A percentile compares a stretch with the other conserved stretches of the same genome.
Evolutionary conservation across 2,888 invertebrate genomes (phyloP).

Genomic region (Trisateles emortualis): DNA sequence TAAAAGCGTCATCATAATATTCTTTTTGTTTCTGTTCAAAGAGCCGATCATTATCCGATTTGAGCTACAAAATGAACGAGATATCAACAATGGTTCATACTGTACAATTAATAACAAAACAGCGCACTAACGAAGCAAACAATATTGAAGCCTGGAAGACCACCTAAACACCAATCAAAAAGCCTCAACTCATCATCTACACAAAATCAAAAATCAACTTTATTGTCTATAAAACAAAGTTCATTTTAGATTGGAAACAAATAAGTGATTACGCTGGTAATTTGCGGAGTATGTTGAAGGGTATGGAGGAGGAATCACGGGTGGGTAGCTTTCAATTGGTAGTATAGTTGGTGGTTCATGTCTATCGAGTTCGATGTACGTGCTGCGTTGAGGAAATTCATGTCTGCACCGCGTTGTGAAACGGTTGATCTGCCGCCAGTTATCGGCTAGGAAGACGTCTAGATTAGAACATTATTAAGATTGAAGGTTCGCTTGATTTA

Average conservation of each 20-base stretch:
- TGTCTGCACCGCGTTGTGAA: slow-evolving; percentile 16
- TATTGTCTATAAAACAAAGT: slow-evolving; percentile 21
- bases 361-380: slow-evolving; percentile 58
- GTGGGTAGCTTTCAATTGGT: slow-evolving; percentile 74
- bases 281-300: slow-evolving; percentile 37
- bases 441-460: slow-evolving; percentile 22
- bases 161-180: slow-evolving; percentile 32
- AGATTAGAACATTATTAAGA: neutral
- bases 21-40: slow-evolving; percentile 13
- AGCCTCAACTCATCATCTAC: slow-evolving; percentile 28
- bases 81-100: slow-evolving; percentile 33
- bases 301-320: slow-evolving; percentile 66
- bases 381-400: slow-evolving; percentile 24
- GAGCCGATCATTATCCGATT: slow-evolving; percentile 33
- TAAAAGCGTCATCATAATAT: neutral
- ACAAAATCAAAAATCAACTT: slow-evolving; percentile 37
- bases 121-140: slow-evolving; percentile 67
- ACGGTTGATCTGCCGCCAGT: slow-evolving; percentile 20
- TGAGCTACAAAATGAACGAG: slow-evolving; percentile 27
- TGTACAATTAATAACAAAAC: slow-evolving; percentile 46
- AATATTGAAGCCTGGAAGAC: slow-evolving; percentile 58
- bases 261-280: slow-evolving; percentile 50
- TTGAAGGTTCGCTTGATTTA: too few species aligned
- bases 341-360: slow-evolving; percentile 69
- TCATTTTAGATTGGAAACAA: slow-evolving; percentile 30